Conservation (phyloP, 2,113 vertebrate species). For the Sinosuthora webbiana region DNA sequence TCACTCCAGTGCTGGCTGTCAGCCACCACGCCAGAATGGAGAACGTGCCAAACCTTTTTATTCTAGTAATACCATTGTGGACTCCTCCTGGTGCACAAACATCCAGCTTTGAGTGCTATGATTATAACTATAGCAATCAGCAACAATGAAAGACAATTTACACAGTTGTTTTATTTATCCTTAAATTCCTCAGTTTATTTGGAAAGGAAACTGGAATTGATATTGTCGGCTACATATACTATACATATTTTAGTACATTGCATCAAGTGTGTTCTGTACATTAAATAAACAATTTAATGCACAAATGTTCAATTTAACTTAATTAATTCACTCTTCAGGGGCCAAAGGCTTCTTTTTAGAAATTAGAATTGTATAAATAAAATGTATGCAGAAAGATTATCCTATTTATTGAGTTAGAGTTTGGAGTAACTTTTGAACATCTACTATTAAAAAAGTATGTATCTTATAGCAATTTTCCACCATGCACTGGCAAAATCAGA, state of each 20-base stretch:
- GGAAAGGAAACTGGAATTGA: neutral
- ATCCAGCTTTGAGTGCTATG: neutral
- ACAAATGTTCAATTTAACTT: neutral
- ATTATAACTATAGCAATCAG: neutral
- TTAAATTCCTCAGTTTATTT: neutral
- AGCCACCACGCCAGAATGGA: neutral
- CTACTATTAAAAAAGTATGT: neutral
- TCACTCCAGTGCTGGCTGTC: neutral
- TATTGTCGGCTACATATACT: neutral
- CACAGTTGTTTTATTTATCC: neutral
- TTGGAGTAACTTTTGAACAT: neutral
- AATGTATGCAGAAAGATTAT: neutral
- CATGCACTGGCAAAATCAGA: neutral
- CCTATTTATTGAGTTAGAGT: neutral
- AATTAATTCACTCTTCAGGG: neutral
- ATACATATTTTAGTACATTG: neutral
- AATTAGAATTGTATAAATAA: neutral
- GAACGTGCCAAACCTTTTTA: neutral
- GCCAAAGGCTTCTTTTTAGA: neutral
- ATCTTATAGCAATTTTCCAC: neutral
- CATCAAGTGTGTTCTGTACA: neutral
- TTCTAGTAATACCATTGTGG: neutral
- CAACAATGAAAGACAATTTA: neutral
- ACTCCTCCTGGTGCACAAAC: neutral
- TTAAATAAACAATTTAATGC: neutral